Evolutionary conservation across 2,797 vertebrate genomes (phyloP).

Genomic region (Artibeus lituratus): DNA sequence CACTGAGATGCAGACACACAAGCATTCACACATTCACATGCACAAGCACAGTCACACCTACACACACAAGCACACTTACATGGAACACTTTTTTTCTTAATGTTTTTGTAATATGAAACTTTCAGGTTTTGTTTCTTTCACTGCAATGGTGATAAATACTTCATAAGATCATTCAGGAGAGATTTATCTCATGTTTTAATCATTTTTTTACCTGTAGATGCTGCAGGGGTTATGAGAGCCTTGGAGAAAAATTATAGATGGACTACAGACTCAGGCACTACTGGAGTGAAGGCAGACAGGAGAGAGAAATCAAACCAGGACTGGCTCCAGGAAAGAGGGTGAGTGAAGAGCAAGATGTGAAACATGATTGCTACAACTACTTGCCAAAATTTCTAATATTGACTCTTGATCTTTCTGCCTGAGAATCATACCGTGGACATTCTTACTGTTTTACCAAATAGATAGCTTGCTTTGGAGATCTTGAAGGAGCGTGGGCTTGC

Average conservation of each 20-base stretch:
- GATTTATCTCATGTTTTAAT: constrained; percentile 64
- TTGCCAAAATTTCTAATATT: constrained; percentile 75
- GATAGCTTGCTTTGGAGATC: constrained; percentile 64
- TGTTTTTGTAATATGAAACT: neutral
- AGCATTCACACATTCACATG: neutral
- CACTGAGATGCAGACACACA: neutral
- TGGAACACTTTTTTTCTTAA: neutral
- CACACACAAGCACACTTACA: too few species aligned
- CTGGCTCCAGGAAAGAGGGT: neutral
- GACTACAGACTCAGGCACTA: neutral
- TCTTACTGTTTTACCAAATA: constrained; percentile 74
- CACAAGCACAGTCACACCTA: neutral
- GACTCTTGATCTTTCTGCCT: constrained; percentile 72
- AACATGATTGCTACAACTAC: constrained; percentile 44
- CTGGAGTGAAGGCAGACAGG: neutral
- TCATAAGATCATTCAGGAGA: constrained; percentile 46
- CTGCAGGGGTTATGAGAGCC: neutral
- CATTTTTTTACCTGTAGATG: constrained; percentile 52
- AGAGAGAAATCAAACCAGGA: constrained; percentile 20
- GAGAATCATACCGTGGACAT: constrained; percentile 64
- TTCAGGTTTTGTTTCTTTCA: constrained; percentile 20
- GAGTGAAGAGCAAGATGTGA: neutral
- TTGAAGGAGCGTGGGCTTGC: constrained; percentile 65
- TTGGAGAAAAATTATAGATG: neutral
- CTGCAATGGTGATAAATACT: constrained; percentile 7